Percentiles rank a stretch among this genome's conserved stretches.
These are phyloP conservation scores for Vireo altiloquus DNA, from an alignment of 2,113 vertebrate species.

Conservation along the genomic window DNA sequence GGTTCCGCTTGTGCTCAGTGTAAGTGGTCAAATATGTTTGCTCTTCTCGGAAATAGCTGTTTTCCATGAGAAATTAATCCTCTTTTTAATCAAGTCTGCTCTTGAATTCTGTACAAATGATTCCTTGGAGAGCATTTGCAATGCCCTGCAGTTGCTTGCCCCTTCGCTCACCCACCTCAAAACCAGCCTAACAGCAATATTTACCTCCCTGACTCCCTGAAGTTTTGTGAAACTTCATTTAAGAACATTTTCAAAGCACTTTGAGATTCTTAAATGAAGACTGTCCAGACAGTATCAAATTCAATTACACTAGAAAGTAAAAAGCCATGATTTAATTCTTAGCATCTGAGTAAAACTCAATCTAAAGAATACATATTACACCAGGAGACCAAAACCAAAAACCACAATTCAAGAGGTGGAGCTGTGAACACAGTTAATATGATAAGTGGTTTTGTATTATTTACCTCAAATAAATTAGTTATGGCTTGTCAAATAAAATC, in stretches of 20 bases:
- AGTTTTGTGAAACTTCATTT: constrained; percentile 13
- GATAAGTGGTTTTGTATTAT: not conserved
- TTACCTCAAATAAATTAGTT: constrained; percentile 33
- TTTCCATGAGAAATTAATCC: not conserved
- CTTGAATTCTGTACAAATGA: not conserved
- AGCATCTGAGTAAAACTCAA: not conserved
- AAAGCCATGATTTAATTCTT: not conserved
- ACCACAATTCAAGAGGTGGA: not conserved
- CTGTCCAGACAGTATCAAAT: constrained; percentile 8
- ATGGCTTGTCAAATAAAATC: constrained; percentile 12
- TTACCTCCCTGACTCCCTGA: not conserved
- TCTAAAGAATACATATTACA: not conserved
- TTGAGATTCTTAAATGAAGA: not conserved
- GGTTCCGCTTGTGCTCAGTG: not conserved
- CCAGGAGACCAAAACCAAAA: not conserved
- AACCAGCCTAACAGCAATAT: not conserved
- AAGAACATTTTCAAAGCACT: not conserved
- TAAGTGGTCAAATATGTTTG: not conserved
- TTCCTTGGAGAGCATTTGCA: not conserved
- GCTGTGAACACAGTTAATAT: not conserved
- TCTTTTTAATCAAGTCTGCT: not conserved
- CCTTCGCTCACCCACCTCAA: not conserved
- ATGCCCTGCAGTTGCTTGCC: not conserved
- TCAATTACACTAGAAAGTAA: not conserved
- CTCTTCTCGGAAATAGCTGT: not conserved